A percentile compares a stretch with the other conserved stretches of the same genome.
Conservation (phyloP, 2,113 vertebrate genomes). For the Periophthalmodon schlosseri region DNA sequence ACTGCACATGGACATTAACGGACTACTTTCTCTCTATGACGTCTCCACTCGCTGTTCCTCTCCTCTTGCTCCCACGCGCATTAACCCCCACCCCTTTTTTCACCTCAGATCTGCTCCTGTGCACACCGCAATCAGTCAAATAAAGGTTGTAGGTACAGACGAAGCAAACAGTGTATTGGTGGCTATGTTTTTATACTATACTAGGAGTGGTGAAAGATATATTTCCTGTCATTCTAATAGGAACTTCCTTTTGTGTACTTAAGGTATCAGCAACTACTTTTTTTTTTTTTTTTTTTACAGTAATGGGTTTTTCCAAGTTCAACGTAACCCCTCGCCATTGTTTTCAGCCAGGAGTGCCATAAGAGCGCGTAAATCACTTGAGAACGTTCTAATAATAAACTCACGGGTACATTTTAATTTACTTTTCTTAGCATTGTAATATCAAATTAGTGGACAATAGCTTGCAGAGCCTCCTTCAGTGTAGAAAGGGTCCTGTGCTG, state of each 20-base stretch:
- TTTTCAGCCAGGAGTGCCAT: not conserved
- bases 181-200: conserved; percentile 26
- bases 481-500: conserved; percentile 33
- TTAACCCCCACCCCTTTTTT: conserved; percentile 32
- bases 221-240: conserved; percentile 68
- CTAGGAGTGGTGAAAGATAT: conserved; percentile 41
- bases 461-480: not conserved
- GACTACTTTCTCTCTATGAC: conserved; percentile 42
- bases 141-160: conserved; percentile 76
- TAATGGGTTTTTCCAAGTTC: not conserved
- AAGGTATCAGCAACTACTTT: conserved; percentile 6
- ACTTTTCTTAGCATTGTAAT: not conserved
- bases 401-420: not conserved
- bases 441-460: not conserved
- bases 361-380: not conserved
- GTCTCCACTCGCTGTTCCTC: conserved; percentile 48
- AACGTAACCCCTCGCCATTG: not conserved
- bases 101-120: conserved; percentile 66
- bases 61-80: conserved; percentile 46
- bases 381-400: not conserved
- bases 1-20: conserved; percentile 39
- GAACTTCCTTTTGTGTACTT: conserved; percentile 47
- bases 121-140: conserved; percentile 71
- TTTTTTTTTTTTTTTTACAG: not conserved
- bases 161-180: conserved; percentile 34